These are phyloP conservation scores for Drosophila algonquin DNA, from an alignment of 2,888 invertebrate species.

Conservation along the genomic window DNA sequence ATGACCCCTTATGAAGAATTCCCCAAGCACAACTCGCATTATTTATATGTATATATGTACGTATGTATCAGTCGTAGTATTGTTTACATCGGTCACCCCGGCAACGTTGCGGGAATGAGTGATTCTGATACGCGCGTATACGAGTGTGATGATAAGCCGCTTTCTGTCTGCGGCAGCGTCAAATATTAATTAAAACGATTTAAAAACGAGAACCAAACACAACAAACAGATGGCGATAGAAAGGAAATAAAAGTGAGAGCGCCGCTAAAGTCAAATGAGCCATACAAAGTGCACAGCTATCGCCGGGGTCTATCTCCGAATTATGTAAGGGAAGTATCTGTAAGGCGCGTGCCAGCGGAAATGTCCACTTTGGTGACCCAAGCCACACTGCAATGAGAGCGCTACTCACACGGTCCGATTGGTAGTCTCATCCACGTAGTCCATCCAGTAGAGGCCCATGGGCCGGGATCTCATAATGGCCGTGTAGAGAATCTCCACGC, in stretches of 20 bases:
- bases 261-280: conserved; percentile 32
- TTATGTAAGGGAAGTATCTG: conserved; percentile 24
- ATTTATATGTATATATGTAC: not conserved
- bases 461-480: conserved; percentile 86
- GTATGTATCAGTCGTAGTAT: not conserved
- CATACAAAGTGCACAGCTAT: conserved; percentile 23
- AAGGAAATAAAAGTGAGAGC: conserved; percentile 41
- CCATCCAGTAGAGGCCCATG: conserved; percentile 87
- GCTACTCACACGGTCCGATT: conserved; percentile 82
- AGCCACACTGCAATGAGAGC: not conserved
- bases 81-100: conserved; percentile 39
- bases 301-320: conserved; percentile 25
- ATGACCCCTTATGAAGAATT: conserved; percentile 63
- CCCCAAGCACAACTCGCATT: conserved; percentile 17
- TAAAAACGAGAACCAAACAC: not conserved
- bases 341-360: conserved; percentile 33
- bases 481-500: conserved; percentile 85
- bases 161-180: conserved; percentile 36
- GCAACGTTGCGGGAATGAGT: conserved; percentile 26
- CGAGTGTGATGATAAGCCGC: conserved; percentile 20
- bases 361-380: not conserved
- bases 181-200: conserved; percentile 29
- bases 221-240: conserved; percentile 32
- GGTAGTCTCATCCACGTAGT: conserved; percentile 83
- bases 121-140: conserved; percentile 9